A percentile compares a stretch with the other conserved stretches of the same genome.
Evolutionary conservation across 2,797 vertebrate species (phyloP).

Genomic region (Myripristis murdjan): DNA sequence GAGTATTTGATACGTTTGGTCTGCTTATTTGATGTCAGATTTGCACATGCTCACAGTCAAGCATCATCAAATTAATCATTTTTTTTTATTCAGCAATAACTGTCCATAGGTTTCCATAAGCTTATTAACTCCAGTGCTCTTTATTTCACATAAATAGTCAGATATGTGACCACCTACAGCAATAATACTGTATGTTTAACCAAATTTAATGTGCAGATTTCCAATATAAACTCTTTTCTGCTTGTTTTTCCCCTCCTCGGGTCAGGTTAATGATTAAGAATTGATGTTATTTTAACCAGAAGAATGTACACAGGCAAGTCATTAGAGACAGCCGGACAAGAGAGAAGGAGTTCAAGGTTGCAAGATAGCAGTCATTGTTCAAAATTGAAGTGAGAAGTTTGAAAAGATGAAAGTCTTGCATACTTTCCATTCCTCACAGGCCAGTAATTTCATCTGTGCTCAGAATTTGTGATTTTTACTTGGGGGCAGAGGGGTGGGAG

Average conservation of each 20-base stretch:
- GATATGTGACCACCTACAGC: too few species aligned
- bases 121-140: neutral
- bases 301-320: constrained; percentile 42
- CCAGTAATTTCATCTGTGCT: constrained; percentile 53
- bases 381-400: constrained; percentile 20
- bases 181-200: neutral
- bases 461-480: constrained; percentile 53
- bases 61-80: neutral
- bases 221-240: neutral
- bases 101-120: neutral
- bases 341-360: constrained; percentile 34
- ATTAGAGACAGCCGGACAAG: constrained; percentile 8
- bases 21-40: too few species aligned
- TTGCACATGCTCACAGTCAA: too few species aligned
- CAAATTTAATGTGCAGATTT: constrained; percentile 5
- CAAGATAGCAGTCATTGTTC: constrained; percentile 23
- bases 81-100: neutral
- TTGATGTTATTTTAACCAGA: constrained; percentile 47
- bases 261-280: constrained; percentile 44
- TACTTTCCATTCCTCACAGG: constrained; percentile 44
- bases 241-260: neutral
- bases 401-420: constrained; percentile 44
- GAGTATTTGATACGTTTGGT: neutral
- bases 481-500: constrained; percentile 36
- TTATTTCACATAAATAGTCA: neutral